phyloP scores from a whole-genome alignment of 2,888 invertebrate genomes.

The Heliconius cydno region DNA sequence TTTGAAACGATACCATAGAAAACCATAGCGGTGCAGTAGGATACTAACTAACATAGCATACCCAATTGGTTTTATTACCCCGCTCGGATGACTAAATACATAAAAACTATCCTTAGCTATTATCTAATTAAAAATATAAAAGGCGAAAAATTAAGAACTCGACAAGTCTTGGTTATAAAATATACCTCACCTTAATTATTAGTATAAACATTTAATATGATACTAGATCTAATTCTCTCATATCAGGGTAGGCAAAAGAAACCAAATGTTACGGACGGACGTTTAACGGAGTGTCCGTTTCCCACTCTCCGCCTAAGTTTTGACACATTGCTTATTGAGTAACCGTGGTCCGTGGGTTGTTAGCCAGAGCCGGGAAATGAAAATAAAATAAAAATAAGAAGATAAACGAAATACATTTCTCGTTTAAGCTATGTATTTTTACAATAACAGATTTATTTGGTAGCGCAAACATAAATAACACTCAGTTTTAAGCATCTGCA shows the following conservation, averaged over 20 bases:
- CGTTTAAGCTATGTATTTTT: background rate
- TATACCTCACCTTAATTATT: too few species aligned
- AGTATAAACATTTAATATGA: too few species aligned
- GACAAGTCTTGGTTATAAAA: too few species aligned
- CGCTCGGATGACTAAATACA: too few species aligned
- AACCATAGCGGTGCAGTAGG: too few species aligned
- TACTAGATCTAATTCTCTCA: background rate
- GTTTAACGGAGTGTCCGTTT: background rate
- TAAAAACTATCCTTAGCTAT: too few species aligned
- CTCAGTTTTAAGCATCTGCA: background rate
- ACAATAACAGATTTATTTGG: slow-evolving; percentile 1
- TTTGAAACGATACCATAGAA: too few species aligned
- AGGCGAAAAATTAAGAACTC: too few species aligned
- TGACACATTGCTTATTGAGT: background rate
- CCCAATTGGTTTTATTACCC: too few species aligned
- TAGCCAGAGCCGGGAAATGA: background rate
- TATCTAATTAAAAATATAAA: too few species aligned
- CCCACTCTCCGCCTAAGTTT: background rate
- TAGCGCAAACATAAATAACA: background rate
- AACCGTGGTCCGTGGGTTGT: background rate
- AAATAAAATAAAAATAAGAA: background rate
- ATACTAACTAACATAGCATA: too few species aligned
- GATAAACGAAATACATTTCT: background rate
- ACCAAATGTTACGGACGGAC: background rate
- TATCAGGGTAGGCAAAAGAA: background rate